Conservation (phyloP, 2,113 vertebrate species). For the Orycteropus afer region DNA sequence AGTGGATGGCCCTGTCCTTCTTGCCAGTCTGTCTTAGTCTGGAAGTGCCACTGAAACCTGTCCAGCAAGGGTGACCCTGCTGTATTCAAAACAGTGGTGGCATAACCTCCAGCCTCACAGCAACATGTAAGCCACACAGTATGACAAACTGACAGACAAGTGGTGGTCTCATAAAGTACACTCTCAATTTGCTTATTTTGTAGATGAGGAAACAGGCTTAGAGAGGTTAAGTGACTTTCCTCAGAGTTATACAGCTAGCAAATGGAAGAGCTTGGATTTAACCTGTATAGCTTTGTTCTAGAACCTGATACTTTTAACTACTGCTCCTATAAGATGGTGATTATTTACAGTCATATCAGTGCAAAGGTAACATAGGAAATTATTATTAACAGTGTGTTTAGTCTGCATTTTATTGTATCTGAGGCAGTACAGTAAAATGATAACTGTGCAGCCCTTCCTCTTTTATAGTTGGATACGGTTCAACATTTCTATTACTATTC, state of each 20-base stretch:
- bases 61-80: no score
- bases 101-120: no score
- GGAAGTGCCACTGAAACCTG: no score
- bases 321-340: background rate
- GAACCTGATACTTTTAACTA: background rate
- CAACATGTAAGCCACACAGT: no score
- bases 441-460: background rate
- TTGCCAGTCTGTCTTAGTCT: no score
- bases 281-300: background rate
- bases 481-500: constrained; percentile 18
- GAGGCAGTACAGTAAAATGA: background rate
- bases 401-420: constrained; percentile 35
- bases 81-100: no score
- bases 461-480: constrained; percentile 43
- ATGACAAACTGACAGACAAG: no score
- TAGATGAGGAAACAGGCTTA: background rate
- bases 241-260: background rate
- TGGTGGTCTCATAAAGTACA: background rate
- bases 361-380: constrained; percentile 2
- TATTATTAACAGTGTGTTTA: constrained; percentile 34
- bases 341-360: background rate
- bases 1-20: no score
- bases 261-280: background rate
- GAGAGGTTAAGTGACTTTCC: no score
- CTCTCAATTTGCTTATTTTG: background rate